phyloP scores from a whole-genome alignment of 2,113 vertebrate species.

The Lycocorax pyrrhopterus region DNA sequence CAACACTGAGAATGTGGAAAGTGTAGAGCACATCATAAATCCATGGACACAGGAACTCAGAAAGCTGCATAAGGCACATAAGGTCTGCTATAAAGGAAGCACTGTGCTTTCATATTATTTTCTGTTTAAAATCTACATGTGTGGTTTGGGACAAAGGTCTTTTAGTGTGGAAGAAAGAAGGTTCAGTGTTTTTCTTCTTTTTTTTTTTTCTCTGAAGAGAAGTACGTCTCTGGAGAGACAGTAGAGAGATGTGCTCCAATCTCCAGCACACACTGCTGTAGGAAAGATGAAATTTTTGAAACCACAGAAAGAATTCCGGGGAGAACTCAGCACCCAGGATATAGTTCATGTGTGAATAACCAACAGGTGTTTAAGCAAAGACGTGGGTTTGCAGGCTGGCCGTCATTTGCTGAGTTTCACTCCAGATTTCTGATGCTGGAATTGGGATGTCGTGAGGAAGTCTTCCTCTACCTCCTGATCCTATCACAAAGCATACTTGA shows the following conservation, averaged over 20 bases:
- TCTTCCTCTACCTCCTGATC: not conserved
- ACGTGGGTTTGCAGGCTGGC: not conserved
- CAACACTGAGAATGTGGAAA: slow-evolving; percentile 75
- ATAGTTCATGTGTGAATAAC: not conserved
- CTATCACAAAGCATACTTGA: not conserved
- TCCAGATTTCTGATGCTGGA: not conserved
- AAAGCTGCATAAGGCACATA: slow-evolving; percentile 74
- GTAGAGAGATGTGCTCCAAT: slow-evolving; percentile 46
- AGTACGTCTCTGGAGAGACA: slow-evolving; percentile 59
- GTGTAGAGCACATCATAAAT: slow-evolving; percentile 78
- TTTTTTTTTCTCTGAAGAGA: slow-evolving; percentile 27
- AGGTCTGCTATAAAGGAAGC: slow-evolving; percentile 73
- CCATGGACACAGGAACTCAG: slow-evolving; percentile 75
- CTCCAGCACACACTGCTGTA: not conserved
- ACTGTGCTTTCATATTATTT: slow-evolving; percentile 79
- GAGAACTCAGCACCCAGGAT: not conserved
- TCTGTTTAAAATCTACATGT: slow-evolving; percentile 78
- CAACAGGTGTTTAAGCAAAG: slow-evolving; percentile 52
- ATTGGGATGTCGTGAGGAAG: not conserved
- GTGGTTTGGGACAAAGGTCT: slow-evolving; percentile 80
- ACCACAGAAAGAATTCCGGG: not conserved
- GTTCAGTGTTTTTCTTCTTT: slow-evolving; percentile 67
- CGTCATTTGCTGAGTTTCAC: not conserved
- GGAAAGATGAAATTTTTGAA: slow-evolving; percentile 6
- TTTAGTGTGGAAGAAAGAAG: slow-evolving; percentile 77